Percentiles rank a stretch among this genome's conserved stretches.
These are phyloP conservation scores for Panzeria rudis DNA, from an alignment of 2,888 invertebrate species.

Conservation along the genomic window DNA sequence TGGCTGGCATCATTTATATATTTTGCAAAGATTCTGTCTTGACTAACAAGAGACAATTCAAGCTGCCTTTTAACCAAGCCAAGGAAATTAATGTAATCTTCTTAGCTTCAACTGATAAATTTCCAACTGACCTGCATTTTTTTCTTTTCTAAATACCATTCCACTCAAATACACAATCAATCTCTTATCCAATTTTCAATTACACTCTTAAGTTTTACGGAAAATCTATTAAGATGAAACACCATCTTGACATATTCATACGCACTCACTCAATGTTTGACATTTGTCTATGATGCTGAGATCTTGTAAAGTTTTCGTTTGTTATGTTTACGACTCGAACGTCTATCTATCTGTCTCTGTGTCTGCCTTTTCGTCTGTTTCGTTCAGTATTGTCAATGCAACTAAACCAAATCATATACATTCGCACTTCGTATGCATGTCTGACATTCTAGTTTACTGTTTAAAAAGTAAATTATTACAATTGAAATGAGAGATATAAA, in stretches of 20 bases:
- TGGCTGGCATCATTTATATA: no score
- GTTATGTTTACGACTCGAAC: constrained; percentile 35
- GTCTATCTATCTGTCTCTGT: not conserved
- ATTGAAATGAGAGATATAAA: constrained; percentile 1
- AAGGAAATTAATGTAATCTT: not conserved
- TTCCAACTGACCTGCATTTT: constrained; percentile 15
- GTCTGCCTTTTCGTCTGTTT: not conserved
- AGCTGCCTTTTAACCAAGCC: not conserved
- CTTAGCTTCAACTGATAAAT: not conserved
- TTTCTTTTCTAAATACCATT: not conserved
- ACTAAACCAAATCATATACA: constrained; percentile 11
- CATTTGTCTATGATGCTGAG: constrained; percentile 31
- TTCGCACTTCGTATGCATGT: constrained; percentile 1
- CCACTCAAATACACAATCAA: constrained; percentile 18
- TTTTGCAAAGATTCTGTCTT: no score
- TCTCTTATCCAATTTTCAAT: constrained; percentile 41
- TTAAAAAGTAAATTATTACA: constrained; percentile 37
- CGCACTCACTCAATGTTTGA: constrained; percentile 29
- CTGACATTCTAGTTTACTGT: constrained; percentile 20
- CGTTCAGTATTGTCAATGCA: constrained; percentile 3
- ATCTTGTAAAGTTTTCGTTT: constrained; percentile 23
- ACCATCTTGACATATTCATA: constrained; percentile 57
- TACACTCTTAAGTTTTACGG: constrained; percentile 26
- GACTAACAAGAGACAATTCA: no score
- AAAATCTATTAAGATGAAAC: constrained; percentile 60